phyloP scores from a whole-genome alignment of 64 coral and sea anemone species.

The Montipora cactus region DNA sequence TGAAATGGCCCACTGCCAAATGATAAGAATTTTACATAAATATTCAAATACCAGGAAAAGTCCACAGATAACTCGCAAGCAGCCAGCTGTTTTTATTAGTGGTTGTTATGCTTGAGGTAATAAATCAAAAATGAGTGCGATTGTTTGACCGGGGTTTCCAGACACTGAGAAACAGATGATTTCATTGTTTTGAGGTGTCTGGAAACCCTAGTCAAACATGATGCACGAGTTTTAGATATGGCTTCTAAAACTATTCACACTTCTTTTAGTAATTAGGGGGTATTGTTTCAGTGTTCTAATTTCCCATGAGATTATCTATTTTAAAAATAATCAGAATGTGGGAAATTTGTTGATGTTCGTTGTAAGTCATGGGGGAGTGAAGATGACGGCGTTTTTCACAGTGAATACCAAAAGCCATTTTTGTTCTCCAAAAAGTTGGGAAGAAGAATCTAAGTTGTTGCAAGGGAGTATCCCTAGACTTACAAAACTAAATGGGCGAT shows the following conservation, averaged over 20 bases:
- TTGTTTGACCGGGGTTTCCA: too few relatives aligned
- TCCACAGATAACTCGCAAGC: too few relatives aligned
- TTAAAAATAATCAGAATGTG: conserved; percentile 13
- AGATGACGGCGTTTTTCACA: background rate
- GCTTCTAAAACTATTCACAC: conserved; percentile 49
- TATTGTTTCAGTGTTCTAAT: background rate
- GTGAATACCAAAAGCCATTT: too few relatives aligned
- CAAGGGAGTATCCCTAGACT: too few relatives aligned
- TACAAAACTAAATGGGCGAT: too few relatives aligned
- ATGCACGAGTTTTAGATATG: conserved; percentile 37
- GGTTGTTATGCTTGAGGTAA: too few relatives aligned
- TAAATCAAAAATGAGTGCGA: too few relatives aligned
- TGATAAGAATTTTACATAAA: background rate
- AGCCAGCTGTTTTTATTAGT: too few relatives aligned
- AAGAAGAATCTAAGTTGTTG: too few relatives aligned
- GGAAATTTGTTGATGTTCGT: conserved; percentile 15
- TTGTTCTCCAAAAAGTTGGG: too few relatives aligned
- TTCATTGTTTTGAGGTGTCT: background rate
- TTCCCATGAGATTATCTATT: conserved; percentile 8
- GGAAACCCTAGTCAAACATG: conserved; percentile 32
- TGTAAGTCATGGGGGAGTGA: conserved; percentile 17
- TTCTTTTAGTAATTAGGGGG: conserved; percentile 20
- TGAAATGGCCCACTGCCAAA: background rate
- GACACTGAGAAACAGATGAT: too few relatives aligned
- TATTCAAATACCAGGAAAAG: too few relatives aligned